Percentiles rank a stretch among this genome's conserved stretches.
These are phyloP conservation scores for Dromaius novaehollandiae DNA, from an alignment of 2,113 vertebrate species.

Conservation along the genomic window DNA sequence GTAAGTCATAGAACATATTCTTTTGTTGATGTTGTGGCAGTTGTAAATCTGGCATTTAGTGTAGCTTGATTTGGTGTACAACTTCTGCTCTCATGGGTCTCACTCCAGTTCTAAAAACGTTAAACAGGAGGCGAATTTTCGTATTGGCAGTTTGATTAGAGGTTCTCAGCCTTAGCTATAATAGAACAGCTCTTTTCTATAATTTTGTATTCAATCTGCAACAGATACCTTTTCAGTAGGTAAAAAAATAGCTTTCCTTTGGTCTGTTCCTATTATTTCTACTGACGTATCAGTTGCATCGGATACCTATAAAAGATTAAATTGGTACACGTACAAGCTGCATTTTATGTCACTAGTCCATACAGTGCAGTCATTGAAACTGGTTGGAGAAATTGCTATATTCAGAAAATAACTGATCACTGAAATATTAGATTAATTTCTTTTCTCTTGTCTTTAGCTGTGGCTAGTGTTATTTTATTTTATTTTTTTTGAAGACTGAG, in stretches of 20 bases:
- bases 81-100: background rate
- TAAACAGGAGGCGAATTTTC: background rate
- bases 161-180: background rate
- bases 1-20: constrained; percentile 73
- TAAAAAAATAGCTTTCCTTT: background rate
- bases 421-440: background rate
- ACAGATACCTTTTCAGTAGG: background rate
- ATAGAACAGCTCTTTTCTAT: background rate
- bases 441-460: background rate
- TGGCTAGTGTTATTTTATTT: background rate
- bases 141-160: background rate
- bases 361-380: background rate
- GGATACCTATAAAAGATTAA: background rate
- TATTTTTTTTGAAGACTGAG: background rate
- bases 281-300: background rate
- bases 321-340: background rate
- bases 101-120: background rate
- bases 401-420: background rate
- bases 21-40: background rate
- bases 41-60: background rate
- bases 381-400: background rate
- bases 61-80: background rate
- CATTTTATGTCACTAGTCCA: background rate
- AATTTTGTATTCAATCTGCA: background rate
- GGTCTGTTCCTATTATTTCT: background rate